Evolutionary conservation across 1,140 invertebrate species (phyloP), one percentile per base, ranked within the genome.

Genomic region (Drosophila sechellia): DNA sequence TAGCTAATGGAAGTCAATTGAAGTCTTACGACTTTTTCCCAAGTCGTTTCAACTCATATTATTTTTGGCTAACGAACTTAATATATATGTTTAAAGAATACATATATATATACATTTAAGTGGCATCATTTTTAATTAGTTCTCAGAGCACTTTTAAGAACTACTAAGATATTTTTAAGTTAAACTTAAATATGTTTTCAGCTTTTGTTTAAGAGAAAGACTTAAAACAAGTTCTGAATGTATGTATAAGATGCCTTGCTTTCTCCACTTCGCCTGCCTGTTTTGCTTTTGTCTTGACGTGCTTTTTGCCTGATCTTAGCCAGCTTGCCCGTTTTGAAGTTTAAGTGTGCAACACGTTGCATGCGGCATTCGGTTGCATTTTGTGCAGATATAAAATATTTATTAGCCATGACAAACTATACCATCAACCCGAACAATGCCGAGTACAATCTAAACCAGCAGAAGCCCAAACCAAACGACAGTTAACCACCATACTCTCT

Each of bases 341-440:
- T 69, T 79, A 68, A 55, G 46, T 77, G 66, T 89, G 60, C 79
- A 83, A 83, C 61, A 79, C 83, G 78, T 86, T 58, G 71, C 64
- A 71, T 81, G 59, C 27, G 56, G 73, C 66, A 48, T 84, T 79
- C 59, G 73, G 60, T 79, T 86, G 83, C 78, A 81, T 86, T 64
- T 69, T 79, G 54, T 34, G 63, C 50, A 53, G 59, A 65, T 61
- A 48, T 78, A 42, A 75, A 55, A 70, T 75, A 63, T 53, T 61
- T 57, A 66, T 48, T 77, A 68, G 61, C 15, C 71, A 66, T 50
- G 61, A 77, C 52, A 68, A 68, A 27, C 22, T 37, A 37, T 73
- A 55, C 40, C 50, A 77, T 53, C 60, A 42, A 37, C 35, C 63
- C 13, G 56, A 39, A 34, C 70, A 52, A 45, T 45, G 53, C 72